Evolutionary conservation across 2,113 vertebrate genomes (phyloP).

Genomic region (Serilophus lunatus): DNA sequence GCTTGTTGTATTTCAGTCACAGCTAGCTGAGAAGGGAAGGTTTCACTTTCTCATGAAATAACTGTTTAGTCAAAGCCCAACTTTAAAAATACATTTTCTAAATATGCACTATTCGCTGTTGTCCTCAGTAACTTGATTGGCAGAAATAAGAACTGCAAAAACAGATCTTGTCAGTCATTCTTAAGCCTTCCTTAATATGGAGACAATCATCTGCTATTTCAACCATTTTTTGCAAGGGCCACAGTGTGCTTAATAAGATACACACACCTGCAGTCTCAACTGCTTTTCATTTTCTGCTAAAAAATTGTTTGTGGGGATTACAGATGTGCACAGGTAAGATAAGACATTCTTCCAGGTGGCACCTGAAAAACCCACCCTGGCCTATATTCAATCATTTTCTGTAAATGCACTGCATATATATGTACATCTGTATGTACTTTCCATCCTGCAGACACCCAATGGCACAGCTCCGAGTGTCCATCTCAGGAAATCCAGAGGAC

Average conservation of each 20-base stretch:
- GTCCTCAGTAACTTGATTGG: slow-evolving; percentile 32
- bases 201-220: slow-evolving; percentile 6
- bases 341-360: neutral
- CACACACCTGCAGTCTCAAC: neutral
- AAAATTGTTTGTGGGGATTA: neutral
- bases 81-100: slow-evolving; percentile 61
- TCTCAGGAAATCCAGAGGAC: neutral
- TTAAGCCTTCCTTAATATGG: slow-evolving; percentile 6
- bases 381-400: neutral
- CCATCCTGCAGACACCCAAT: neutral
- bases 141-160: slow-evolving; percentile 35
- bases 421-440: neutral
- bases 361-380: neutral
- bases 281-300: neutral
- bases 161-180: slow-evolving; percentile 29
- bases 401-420: neutral
- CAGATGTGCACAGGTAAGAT: neutral
- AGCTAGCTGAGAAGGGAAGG: neutral
- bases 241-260: neutral
- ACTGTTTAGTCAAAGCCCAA: slow-evolving; percentile 5
- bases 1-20: neutral
- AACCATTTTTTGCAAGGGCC: neutral
- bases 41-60: slow-evolving; percentile 11
- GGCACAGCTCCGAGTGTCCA: neutral
- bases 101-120: slow-evolving; percentile 25